phyloP scores from a whole-genome alignment of 92 coral and sea anemone species.

The Porites rus region DNA sequence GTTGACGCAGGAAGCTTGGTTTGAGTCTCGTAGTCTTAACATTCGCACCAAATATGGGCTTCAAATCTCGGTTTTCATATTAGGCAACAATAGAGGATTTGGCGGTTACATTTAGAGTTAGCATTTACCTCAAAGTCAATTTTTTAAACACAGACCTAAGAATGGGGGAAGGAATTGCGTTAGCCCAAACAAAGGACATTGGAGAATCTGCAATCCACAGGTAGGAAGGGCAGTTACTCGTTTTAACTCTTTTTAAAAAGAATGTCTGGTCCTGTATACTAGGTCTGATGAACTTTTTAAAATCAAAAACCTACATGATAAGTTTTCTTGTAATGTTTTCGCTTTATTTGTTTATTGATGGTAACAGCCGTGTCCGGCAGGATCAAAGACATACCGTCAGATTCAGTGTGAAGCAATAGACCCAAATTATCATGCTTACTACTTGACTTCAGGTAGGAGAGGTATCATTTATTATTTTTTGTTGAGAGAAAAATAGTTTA shows the following conservation, averaged over 20 bases:
- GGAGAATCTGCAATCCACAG: conserved; percentile 84
- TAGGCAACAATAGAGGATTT: no score
- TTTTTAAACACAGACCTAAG: conserved; percentile 62
- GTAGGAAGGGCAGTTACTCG: conserved; percentile 31
- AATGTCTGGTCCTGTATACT: neutral
- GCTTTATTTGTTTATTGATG: neutral
- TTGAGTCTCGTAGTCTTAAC: no score
- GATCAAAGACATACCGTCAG: conserved; percentile 60
- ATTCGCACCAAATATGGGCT: no score
- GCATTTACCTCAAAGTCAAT: no score
- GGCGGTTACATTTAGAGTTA: no score
- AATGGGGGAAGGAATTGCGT: conserved; percentile 79
- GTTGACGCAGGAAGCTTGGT: no score
- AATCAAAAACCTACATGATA: neutral
- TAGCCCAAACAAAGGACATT: conserved; percentile 73
- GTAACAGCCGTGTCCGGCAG: conserved; percentile 71
- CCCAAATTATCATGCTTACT: conserved; percentile 14
- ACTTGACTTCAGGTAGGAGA: conserved; percentile 2
- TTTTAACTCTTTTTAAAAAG: neutral
- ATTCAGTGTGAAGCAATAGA: conserved; percentile 70
- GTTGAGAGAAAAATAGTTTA: neutral
- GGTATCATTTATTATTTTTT: neutral
- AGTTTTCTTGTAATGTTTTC: neutral
- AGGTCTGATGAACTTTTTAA: no score
- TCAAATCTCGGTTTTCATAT: no score